Evolutionary conservation across 2,888 invertebrate genomes (phyloP), one percentile per base, ranked within the genome.

Genomic region (Leptothorax acervorum): DNA sequence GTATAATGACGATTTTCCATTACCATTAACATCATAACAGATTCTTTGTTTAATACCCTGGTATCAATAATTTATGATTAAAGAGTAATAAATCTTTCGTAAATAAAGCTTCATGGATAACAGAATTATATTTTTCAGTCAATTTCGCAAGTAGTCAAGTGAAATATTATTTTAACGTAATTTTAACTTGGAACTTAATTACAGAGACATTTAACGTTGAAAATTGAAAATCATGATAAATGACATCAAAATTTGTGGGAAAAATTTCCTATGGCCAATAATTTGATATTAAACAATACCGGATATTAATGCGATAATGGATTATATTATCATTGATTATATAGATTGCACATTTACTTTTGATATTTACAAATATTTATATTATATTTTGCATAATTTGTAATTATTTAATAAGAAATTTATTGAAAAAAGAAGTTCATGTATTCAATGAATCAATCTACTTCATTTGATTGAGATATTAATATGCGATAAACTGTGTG

Each of bases 121-220:
- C 18, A 35, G 2, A 66, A 66, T 66, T 45, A 15, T 45, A 66
- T 45, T 66, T 66, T 28, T 23, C 6, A 65, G 11, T 63, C 3
- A 39, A 39, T 39, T 63, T n/a, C 11, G 39, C 51, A 70, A 51
- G 12, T 70, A 70, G 1, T n/a, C 12, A n/a, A 35, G 11, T 51
- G 3, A 70, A 53, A n/a, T 51, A 11, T 70, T 53, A 53, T 39
- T 53, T 73, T 55, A 8, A 71, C 0, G 15, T 8, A 71, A 18
- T 73, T 73, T 55, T 28, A 73, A 73, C 18, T 12, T 28, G 11
- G 1, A 73, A 57, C 11, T 73, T 28, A 39, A 39, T 73, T 73
- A 28, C 5, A 18, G 6, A 57, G 6, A 28, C 42, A 55, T 28
- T 6, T 11, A 42, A 28, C 5, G 18, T 2, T 57, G 18, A 55